Conservation (phyloP, 2,113 vertebrate species). For the Osmerus mordax region DNA sequence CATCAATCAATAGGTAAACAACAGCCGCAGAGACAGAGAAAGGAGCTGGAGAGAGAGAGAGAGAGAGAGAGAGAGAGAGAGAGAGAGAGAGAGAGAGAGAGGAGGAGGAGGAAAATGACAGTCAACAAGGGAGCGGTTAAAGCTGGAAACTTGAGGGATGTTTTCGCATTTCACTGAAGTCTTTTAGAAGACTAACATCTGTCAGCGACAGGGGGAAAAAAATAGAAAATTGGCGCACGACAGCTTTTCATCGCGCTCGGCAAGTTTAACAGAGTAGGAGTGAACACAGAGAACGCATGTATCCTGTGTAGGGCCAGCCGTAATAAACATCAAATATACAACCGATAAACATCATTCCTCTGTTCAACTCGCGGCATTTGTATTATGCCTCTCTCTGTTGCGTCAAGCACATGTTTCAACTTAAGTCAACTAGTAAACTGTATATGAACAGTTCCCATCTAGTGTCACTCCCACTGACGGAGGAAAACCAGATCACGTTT, state of each 20-base stretch:
- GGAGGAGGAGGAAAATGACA: background rate
- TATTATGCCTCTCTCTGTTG: too few relatives aligned
- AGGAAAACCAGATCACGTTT: constrained; percentile 5
- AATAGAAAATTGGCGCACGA: background rate
- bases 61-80: background rate
- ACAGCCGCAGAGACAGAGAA: constrained; percentile 12
- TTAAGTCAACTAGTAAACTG: constrained; percentile 16
- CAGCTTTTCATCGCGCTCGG: constrained; percentile 5
- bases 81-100: background rate
- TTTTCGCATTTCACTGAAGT: constrained; percentile 45
- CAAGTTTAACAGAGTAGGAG: background rate
- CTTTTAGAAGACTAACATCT: constrained; percentile 49
- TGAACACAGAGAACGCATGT: constrained; percentile 8
- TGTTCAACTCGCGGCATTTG: too few relatives aligned
- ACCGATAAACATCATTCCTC: background rate
- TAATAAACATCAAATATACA: background rate
- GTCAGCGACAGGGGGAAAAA: constrained; percentile 30
- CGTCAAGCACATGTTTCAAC: background rate
- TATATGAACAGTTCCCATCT: too few relatives aligned
- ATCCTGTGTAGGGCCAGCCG: constrained; percentile 10
- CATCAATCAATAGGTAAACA: constrained; percentile 36
- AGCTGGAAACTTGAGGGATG: constrained; percentile 37
- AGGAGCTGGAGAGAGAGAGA: constrained; percentile 17
- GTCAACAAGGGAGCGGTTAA: constrained; percentile 13
- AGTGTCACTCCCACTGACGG: too few relatives aligned